Percentiles rank a stretch among this genome's conserved stretches.
Evolutionary conservation across 2,888 invertebrate genomes (phyloP).

Genomic region (Trilocha varians): DNA sequence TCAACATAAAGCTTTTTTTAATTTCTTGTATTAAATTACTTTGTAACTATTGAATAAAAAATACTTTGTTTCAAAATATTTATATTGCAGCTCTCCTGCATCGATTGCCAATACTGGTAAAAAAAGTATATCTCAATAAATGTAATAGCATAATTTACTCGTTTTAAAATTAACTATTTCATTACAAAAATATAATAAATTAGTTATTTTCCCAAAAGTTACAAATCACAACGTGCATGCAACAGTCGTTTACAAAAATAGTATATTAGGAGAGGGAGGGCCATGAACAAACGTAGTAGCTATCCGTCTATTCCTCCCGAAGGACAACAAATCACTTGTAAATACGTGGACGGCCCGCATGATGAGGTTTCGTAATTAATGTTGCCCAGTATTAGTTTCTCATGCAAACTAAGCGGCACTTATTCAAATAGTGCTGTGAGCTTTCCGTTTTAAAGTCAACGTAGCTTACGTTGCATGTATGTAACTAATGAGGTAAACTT

Average conservation of each 20-base stretch:
- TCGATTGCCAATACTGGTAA: no score
- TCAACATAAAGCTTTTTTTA: no score
- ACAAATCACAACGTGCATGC: neutral
- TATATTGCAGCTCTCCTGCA: no score
- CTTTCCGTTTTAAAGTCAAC: conserved; percentile 12
- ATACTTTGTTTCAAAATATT: no score
- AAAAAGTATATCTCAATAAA: no score
- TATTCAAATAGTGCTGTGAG: conserved; percentile 13
- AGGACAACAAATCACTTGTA: conserved; percentile 30
- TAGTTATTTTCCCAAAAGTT: neutral
- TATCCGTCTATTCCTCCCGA: conserved; percentile 20
- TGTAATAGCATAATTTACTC: neutral
- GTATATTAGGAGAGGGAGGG: neutral
- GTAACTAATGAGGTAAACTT: no score
- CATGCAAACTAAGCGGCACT: conserved; percentile 7
- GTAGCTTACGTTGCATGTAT: no score
- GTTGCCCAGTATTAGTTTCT: conserved; percentile 16
- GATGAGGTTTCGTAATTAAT: conserved; percentile 33
- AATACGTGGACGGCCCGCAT: conserved; percentile 24
- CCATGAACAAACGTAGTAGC: conserved; percentile 1
- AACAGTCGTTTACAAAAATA: neutral
- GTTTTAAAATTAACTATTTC: neutral
- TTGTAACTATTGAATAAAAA: no score
- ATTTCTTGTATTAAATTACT: no score
- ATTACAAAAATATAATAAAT: neutral